Evolutionary conservation across 2,888 invertebrate genomes (phyloP).

Genomic region (Diploptera punctata): DNA sequence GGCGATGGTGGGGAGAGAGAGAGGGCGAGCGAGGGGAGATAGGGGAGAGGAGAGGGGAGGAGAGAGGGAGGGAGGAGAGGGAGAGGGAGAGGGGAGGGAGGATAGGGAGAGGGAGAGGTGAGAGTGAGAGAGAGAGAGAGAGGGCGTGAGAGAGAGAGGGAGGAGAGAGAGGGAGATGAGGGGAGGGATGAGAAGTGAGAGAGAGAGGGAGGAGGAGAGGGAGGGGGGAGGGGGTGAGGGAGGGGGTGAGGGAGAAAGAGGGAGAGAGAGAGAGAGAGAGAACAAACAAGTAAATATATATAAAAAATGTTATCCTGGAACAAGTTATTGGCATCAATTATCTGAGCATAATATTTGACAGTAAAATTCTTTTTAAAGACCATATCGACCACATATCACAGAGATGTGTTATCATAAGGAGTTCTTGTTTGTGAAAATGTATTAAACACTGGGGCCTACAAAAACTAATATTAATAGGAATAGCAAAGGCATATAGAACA

Average conservation of each 20-base stretch:
- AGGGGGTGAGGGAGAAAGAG: not conserved
- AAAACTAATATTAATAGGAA: not conserved
- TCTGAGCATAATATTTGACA: not conserved
- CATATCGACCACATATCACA: not conserved
- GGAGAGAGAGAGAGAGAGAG: not conserved
- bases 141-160: too few relatives aligned
- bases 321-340: not conserved
- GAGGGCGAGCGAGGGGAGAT: too few relatives aligned
- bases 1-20: too few relatives aligned
- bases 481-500: too few relatives aligned
- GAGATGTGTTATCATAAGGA: not conserved
- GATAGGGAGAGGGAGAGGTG: too few relatives aligned
- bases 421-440: not conserved
- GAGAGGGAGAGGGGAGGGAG: too few relatives aligned
- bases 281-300: not conserved
- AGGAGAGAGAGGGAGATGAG: too few relatives aligned
- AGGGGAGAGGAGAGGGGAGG: too few relatives aligned
- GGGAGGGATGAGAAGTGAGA: too few relatives aligned
- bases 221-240: not conserved
- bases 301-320: not conserved
- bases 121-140: too few relatives aligned
- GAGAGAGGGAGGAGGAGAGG: not conserved
- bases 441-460: not conserved
- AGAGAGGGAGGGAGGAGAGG: too few relatives aligned
- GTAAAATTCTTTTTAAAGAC: not conserved